These are phyloP conservation scores for Bellardia bayeri DNA, from an alignment of 2,888 invertebrate genomes.

Conservation along the genomic window DNA sequence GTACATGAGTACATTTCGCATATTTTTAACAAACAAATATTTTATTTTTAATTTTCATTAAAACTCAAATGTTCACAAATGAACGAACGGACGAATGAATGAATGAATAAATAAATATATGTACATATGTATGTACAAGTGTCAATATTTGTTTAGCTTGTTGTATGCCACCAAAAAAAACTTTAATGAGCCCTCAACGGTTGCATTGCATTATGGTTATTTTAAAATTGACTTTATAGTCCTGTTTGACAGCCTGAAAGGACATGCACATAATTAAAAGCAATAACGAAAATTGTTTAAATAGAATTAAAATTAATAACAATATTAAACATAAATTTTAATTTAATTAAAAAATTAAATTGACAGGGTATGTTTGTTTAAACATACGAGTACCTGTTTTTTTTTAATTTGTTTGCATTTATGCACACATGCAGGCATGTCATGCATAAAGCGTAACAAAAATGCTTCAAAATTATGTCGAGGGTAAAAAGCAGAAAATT, in stretches of 20 bases:
- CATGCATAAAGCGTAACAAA: constrained; percentile 39
- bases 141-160: constrained; percentile 72
- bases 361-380: constrained; percentile 56
- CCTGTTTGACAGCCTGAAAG: neutral
- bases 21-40: constrained; percentile 51
- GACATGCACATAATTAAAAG: constrained; percentile 33
- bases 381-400: neutral
- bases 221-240: constrained; percentile 65
- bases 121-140: neutral
- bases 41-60: constrained; percentile 75
- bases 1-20: constrained; percentile 14
- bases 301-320: constrained; percentile 71
- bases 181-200: constrained; percentile 49
- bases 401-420: neutral
- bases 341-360: constrained; percentile 68
- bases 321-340: constrained; percentile 66
- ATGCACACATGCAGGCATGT: constrained; percentile 44
- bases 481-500: constrained; percentile 52
- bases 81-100: constrained; percentile 6
- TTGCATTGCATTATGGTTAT: constrained; percentile 48
- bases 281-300: constrained; percentile 45
- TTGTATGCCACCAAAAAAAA: constrained; percentile 52
- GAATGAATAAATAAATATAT: neutral
- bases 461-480: constrained; percentile 50
- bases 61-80: constrained; percentile 66